Conservation (phyloP, 2,113 vertebrate genomes). For the Scartelaos histophorus region DNA sequence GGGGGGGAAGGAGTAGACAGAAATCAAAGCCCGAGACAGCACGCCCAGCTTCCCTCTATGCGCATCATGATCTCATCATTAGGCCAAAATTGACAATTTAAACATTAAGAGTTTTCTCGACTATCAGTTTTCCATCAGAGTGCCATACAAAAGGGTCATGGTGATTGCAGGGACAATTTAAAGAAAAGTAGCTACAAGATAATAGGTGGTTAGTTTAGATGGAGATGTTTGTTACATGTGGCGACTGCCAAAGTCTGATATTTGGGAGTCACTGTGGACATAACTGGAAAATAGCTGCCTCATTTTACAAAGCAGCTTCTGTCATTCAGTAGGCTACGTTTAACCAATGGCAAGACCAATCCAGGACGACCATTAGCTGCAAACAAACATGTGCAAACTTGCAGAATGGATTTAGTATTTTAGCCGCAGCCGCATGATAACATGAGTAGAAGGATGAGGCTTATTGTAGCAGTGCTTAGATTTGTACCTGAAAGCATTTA, state of each 20-base stretch:
- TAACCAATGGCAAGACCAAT: conserved; percentile 44
- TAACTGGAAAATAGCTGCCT: conserved; percentile 16
- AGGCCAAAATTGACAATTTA: conserved; percentile 31
- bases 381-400: conserved; percentile 29
- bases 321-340: conserved; percentile 22
- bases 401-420: conserved; percentile 56
- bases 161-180: neutral
- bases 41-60: conserved; percentile 6
- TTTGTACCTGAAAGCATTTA: conserved; percentile 84
- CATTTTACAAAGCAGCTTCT: conserved; percentile 26
- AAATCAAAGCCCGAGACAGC: conserved; percentile 47
- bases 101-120: neutral
- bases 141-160: neutral
- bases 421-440: conserved; percentile 54
- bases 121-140: conserved; percentile 9
- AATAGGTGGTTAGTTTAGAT: conserved; percentile 13
- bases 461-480: conserved; percentile 51
- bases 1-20: neutral
- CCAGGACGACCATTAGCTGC: conserved; percentile 33
- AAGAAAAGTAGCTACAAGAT: conserved; percentile 20
- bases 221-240: conserved; percentile 24
- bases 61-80: conserved; percentile 47
- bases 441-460: conserved; percentile 64
- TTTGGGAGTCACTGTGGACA: conserved; percentile 7
- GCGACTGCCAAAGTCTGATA: conserved; percentile 14